phyloP scores from a whole-genome alignment of 1,140 invertebrate species.

The Streblospio benedicti region DNA sequence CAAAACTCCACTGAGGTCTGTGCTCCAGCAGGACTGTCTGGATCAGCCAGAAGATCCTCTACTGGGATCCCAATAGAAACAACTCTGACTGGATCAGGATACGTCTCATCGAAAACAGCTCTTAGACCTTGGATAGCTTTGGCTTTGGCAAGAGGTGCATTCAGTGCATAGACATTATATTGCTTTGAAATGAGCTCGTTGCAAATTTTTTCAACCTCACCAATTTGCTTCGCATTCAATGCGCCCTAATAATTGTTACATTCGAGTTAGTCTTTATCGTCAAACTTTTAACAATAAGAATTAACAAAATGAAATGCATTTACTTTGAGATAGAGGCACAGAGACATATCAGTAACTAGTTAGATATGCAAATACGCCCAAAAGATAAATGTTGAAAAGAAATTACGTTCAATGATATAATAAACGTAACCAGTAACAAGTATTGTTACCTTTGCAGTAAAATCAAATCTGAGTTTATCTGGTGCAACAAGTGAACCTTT shows the following conservation, averaged over 20 bases:
- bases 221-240: constrained; percentile 77
- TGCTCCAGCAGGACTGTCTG: constrained; percentile 63
- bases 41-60: constrained; percentile 78
- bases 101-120: constrained; percentile 97
- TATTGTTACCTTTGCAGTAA: constrained; percentile 13
- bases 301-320: too few species aligned
- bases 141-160: constrained; percentile 70
- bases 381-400: too few species aligned
- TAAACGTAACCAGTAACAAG: background rate
- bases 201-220: constrained; percentile 70
- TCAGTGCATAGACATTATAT: constrained; percentile 79
- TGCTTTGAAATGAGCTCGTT: constrained; percentile 71
- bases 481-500: constrained; percentile 96
- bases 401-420: too few species aligned
- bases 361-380: too few species aligned
- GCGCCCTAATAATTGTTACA: constrained; percentile 60
- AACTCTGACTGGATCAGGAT: constrained; percentile 96
- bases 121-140: constrained; percentile 89
- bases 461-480: constrained; percentile 93
- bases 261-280: too few species aligned
- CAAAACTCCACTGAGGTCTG: constrained; percentile 98
- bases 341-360: too few species aligned
- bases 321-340: too few species aligned
- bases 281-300: too few species aligned
- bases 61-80: constrained; percentile 89